Evolutionary conservation across 2,888 invertebrate species (phyloP).

Genomic region (Arrhopalites spinosus): DNA sequence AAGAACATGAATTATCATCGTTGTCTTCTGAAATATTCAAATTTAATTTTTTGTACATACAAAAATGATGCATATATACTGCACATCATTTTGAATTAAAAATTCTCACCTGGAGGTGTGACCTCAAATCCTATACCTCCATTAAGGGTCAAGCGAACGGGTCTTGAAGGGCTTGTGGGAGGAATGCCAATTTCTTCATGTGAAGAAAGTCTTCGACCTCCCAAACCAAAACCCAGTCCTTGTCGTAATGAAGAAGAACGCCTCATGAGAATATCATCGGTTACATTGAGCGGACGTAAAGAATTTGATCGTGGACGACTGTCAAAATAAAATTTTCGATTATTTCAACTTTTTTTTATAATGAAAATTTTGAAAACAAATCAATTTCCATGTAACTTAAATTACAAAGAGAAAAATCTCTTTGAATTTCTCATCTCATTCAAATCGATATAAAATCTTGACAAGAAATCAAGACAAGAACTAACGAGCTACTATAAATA

Average conservation of each 20-base stretch:
- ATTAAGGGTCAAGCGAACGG: slow-evolving; percentile 70
- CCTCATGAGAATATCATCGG: slow-evolving; percentile 78
- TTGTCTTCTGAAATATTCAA: no score
- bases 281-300: slow-evolving; percentile 67
- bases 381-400: no score
- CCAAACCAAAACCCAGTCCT: slow-evolving; percentile 68
- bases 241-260: slow-evolving; percentile 84
- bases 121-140: slow-evolving; percentile 84
- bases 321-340: slow-evolving; percentile 4
- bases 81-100: slow-evolving; percentile 24
- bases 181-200: slow-evolving; percentile 52
- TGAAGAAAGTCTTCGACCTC: slow-evolving; percentile 53
- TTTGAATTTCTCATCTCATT: no score
- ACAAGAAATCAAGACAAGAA: no score
- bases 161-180: slow-evolving; percentile 46
- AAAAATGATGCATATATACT: no score
- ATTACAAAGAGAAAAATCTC: no score
- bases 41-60: no score
- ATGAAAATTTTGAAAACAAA: no score
- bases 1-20: slow-evolving; percentile 22
- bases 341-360: no score
- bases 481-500: no score
- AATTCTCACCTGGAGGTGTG: slow-evolving; percentile 69
- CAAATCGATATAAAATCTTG: no score
- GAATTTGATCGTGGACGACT: slow-evolving; percentile 72